Evolutionary conservation across 2,888 invertebrate species (phyloP).

Genomic region (Callosobruchus maculatus): DNA sequence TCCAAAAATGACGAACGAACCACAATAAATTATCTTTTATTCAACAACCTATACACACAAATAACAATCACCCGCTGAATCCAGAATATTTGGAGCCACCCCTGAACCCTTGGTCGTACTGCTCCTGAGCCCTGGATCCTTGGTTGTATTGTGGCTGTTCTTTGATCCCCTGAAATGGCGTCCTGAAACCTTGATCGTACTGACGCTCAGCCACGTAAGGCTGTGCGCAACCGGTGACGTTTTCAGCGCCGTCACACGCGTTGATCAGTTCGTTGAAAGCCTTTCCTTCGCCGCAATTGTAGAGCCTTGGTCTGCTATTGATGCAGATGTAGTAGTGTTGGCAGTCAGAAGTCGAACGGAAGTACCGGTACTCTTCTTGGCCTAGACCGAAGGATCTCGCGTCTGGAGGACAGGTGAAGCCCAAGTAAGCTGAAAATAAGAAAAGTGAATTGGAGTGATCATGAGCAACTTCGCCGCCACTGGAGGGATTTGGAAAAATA

Average conservation of each 20-base stretch:
- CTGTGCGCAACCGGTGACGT: slow-evolving; percentile 68
- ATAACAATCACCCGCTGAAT: background rate
- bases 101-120: background rate
- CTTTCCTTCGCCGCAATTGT: slow-evolving; percentile 70
- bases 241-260: slow-evolving; percentile 73
- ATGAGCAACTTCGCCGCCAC: too few relatives aligned
- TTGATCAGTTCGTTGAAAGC: slow-evolving; percentile 73
- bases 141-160: background rate
- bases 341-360: slow-evolving; percentile 63
- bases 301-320: slow-evolving; percentile 64
- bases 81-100: background rate
- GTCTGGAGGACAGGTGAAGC: slow-evolving; percentile 74
- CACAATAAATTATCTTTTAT: background rate
- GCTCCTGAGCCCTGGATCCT: background rate
- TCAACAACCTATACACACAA: background rate
- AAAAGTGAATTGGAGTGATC: too few relatives aligned
- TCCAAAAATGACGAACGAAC: background rate
- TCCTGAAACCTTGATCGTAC: background rate
- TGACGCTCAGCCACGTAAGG: slow-evolving; percentile 20
- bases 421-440: slow-evolving; percentile 75
- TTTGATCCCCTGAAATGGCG: background rate
- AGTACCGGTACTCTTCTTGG: slow-evolving; percentile 51
- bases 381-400: slow-evolving; percentile 49
- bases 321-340: slow-evolving; percentile 78
- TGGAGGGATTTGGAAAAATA: too few relatives aligned